Evolutionary conservation across 2,113 vertebrate species (phyloP), one percentile per base, ranked within the genome.

Genomic region (Turdus rufiventris): DNA sequence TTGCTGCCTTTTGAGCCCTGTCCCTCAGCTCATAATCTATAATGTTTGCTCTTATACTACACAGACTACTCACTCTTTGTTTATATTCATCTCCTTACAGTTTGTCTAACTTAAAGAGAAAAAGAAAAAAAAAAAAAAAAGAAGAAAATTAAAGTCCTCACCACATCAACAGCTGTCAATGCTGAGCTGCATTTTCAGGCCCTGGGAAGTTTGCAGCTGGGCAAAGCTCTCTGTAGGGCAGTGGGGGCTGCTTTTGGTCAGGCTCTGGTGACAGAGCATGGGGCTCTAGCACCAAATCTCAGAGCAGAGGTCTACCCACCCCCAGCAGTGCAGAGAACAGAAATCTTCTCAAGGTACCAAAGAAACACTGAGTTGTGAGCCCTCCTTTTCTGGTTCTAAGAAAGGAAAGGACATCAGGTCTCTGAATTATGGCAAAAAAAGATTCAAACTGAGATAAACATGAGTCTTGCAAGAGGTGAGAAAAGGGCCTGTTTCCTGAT

Each of bases 21-120:
- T 88, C 67, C 67, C 85, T 93, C 56, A 80, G 75, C 67, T 94
- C 72, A 71, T 95, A 88, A 80, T 85, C 82, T 79, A 14, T 58
- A 77, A 85, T 56, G 14, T 88, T 90, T 4, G 2, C 72, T 91
- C 28, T 80, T 70, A 48, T 16, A 56, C 40, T 40, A 54, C 56
- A 40, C 54, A 73, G 74, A 53, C 48, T 62, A 28, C 51, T 85
- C 0, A 0, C 19, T 91, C 56, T 88, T 82, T 83, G 47, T 85
- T 95, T 85, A 79, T 73, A 58, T 76, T 76, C 85, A 80, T 50
- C n/a, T 31, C 25, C 50, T 85, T 56, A 73, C 29, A 79, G 60
- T 84, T 92, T 71, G 38, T 77, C 60, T 88, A 77, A 54, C 19
- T 85, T 47, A 83, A 57, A 48, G 36, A 53, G n/a, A 88, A 75